These are phyloP conservation scores for Limnephilus auricula DNA, from an alignment of 2,888 invertebrate genomes.

Conservation along the genomic window DNA sequence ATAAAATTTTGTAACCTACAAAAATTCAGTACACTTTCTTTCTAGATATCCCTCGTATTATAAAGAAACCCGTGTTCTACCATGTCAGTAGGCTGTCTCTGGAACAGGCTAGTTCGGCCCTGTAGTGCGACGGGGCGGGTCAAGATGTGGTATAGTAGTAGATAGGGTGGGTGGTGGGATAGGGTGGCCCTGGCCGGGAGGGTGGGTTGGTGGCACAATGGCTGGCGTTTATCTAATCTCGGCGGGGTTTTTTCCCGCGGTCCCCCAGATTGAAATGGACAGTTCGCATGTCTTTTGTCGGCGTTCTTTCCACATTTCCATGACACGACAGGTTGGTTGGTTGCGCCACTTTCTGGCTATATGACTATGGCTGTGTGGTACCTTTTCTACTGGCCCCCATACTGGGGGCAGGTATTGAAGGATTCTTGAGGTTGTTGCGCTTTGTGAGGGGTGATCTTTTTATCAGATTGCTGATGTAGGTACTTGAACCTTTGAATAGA, in stretches of 20 bases:
- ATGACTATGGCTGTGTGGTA: background rate
- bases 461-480: background rate
- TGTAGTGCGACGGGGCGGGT: slow-evolving; percentile 10
- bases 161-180: slow-evolving; percentile 69
- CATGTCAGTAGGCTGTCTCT: background rate
- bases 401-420: background rate
- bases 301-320: slow-evolving; percentile 37
- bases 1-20: no score
- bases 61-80: background rate
- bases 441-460: slow-evolving; percentile 17
- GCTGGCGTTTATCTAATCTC: slow-evolving; percentile 66
- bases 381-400: background rate
- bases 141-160: background rate
- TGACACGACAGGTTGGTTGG: slow-evolving; percentile 39
- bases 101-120: background rate
- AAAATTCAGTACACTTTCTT: no score
- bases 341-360: slow-evolving; percentile 40
- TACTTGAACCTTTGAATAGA: background rate
- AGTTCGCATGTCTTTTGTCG: slow-evolving; percentile 68
- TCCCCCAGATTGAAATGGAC: slow-evolving; percentile 67
- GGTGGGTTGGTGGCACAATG: slow-evolving; percentile 67
- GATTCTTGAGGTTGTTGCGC: slow-evolving; percentile 12
- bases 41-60: no score
- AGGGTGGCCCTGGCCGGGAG: slow-evolving; percentile 68
- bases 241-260: slow-evolving; percentile 58